phyloP scores from a whole-genome alignment of 2,113 vertebrate genomes.

The Poeciliopsis occidentalis region DNA sequence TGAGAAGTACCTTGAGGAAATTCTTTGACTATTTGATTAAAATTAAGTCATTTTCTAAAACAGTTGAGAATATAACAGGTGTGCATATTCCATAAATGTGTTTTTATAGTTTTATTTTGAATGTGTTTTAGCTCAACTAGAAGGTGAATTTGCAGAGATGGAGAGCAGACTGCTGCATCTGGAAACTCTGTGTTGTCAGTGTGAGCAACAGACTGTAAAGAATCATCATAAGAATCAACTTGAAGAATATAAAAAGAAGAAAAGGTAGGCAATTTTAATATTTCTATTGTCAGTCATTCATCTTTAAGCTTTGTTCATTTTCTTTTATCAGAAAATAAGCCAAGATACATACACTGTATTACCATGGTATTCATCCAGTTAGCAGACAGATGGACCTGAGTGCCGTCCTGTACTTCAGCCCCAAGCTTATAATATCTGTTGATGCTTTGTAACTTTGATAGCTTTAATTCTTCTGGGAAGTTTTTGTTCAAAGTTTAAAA shows the following conservation, averaged over 20 bases:
- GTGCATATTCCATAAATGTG: background rate
- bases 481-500: too few species aligned
- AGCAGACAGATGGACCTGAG: too few species aligned
- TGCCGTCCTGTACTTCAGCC: too few species aligned
- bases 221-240: slow-evolving; percentile 84
- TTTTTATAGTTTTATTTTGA: background rate
- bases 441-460: too few species aligned
- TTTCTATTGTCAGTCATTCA: background rate
- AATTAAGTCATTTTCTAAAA: background rate
- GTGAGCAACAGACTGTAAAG: slow-evolving; percentile 88
- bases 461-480: too few species aligned
- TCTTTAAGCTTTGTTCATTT: background rate
- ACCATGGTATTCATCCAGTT: too few species aligned
- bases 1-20: too few species aligned
- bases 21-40: background rate
- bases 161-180: slow-evolving; percentile 87
- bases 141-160: slow-evolving; percentile 92
- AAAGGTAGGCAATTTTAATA: slow-evolving; percentile 80
- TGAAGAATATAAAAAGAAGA: slow-evolving; percentile 90
- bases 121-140: slow-evolving; percentile 83
- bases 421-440: too few species aligned
- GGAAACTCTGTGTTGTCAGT: slow-evolving; percentile 90
- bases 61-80: background rate
- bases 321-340: background rate
- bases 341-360: too few species aligned